Evolutionary conservation across 2,888 invertebrate species (phyloP), one percentile per base, ranked within the genome.

Genomic region (Zonitis immaculata): DNA sequence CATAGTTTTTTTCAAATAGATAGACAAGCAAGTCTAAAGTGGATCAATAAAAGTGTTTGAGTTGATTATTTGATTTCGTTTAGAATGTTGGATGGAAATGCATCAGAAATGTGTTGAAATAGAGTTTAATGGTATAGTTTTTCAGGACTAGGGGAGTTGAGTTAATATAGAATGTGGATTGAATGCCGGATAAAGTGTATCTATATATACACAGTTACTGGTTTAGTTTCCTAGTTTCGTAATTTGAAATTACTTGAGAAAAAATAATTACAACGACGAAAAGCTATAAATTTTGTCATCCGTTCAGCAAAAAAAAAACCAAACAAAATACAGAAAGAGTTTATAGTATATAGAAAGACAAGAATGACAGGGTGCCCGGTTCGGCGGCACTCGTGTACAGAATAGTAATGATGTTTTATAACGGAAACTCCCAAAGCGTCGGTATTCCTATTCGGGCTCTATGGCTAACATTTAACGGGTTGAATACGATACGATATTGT

Each of bases 361-460:
- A 69, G 73, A 73, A 72, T 73, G 74, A 73, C 73, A 72, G 73
- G 71, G 69, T 68, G 70, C 70, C 73, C 68, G 71, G 70, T 72
- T 73, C 70, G 67, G 68, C 64, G 66, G 66, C 63, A 60, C 58
- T 63, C 74, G 73, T 73, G 73, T 61, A 59, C 67, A 67, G 74
- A 73, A 74, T 74, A 73, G 69, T 72, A 74, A 74, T 74, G 70
- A 68, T 63, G 60, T 64, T 67, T 61, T 61, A 57, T 60, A 62
- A 63, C 65, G 62, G 62, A 63, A 64, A 61, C 59, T 62, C 61
- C 58, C 61, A 56, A 53, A 61, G 65, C 63, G 61, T 61, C 63
- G 59, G 62, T 63, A 64, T 64, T 62, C 65, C 61, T 61, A 62
- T 66, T 63, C 61, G 62, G 67, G 65, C 59, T 58, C 64, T 64